These are phyloP conservation scores for Laothoe populi DNA, from an alignment of 2,888 invertebrate genomes.

Conservation along the genomic window DNA sequence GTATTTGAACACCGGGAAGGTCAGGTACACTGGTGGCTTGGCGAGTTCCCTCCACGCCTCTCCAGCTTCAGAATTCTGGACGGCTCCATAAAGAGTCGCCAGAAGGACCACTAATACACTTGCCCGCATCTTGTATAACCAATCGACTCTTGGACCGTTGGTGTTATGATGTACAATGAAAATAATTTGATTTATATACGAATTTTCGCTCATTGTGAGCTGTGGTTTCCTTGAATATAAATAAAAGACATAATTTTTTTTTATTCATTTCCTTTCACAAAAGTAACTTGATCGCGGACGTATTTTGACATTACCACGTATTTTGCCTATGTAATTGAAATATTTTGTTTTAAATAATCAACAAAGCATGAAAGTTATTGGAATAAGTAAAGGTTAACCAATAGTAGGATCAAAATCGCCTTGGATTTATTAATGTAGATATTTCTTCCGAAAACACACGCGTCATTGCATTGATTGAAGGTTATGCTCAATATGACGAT, in stretches of 20 bases:
- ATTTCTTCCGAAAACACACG: too few species aligned
- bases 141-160: neutral
- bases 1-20: conserved; percentile 9
- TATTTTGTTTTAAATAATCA: neutral
- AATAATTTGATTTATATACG: neutral
- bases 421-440: too few species aligned
- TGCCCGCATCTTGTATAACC: neutral
- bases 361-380: too few species aligned
- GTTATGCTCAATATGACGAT: too few species aligned
- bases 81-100: neutral
- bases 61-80: neutral
- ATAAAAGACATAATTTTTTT: neutral
- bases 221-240: conserved; percentile 7
- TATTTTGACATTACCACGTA: neutral
- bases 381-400: too few species aligned
- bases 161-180: neutral
- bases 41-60: neutral
- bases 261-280: conserved; percentile 7
- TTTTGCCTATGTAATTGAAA: neutral
- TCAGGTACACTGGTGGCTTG: neutral
- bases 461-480: too few species aligned
- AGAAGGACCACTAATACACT: neutral
- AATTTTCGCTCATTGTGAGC: neutral
- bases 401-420: too few species aligned
- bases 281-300: neutral